Conservation (phyloP, 2,797 vertebrate genomes). For the Dicrostonyx torquatus region DNA sequence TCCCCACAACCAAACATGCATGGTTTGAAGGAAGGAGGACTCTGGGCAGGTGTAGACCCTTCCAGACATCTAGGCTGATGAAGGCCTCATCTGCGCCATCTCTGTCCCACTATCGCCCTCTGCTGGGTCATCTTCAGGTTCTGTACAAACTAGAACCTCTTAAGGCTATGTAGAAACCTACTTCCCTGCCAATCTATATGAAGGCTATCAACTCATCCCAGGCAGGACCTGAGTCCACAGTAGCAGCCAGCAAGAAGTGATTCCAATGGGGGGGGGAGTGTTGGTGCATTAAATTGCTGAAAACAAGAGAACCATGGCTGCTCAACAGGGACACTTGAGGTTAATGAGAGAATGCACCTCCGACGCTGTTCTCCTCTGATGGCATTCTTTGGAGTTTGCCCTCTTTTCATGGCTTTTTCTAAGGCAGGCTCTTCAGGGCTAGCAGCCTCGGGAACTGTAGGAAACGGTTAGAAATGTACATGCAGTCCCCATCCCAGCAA, state of each 20-base stretch:
- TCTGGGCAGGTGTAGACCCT: not conserved
- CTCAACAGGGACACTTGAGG: not conserved
- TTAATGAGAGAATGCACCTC: fast-evolving
- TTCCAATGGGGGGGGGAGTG: not conserved
- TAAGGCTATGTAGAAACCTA: not conserved
- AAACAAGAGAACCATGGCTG: not conserved
- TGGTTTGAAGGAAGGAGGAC: not conserved
- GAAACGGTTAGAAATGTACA: not conserved
- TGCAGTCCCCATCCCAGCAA: not conserved
- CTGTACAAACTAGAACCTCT: not conserved
- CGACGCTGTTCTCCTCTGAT: not conserved
- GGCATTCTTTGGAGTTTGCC: not conserved
- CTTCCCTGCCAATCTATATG: not conserved
- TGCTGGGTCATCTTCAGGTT: not conserved
- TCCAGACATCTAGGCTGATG: not conserved
- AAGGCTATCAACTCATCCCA: not conserved
- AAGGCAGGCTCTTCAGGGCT: not conserved
- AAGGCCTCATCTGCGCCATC: too few species aligned
- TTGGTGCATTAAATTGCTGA: too few species aligned
- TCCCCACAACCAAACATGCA: not conserved
- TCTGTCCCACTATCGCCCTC: not conserved
- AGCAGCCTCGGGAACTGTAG: not conserved
- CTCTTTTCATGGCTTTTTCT: not conserved
- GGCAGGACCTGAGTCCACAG: not conserved
- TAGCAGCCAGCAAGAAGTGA: not conserved